Base-by-base conservation (phyloP, 2,797 vertebrate genomes). In the Manis javanica region DNA sequence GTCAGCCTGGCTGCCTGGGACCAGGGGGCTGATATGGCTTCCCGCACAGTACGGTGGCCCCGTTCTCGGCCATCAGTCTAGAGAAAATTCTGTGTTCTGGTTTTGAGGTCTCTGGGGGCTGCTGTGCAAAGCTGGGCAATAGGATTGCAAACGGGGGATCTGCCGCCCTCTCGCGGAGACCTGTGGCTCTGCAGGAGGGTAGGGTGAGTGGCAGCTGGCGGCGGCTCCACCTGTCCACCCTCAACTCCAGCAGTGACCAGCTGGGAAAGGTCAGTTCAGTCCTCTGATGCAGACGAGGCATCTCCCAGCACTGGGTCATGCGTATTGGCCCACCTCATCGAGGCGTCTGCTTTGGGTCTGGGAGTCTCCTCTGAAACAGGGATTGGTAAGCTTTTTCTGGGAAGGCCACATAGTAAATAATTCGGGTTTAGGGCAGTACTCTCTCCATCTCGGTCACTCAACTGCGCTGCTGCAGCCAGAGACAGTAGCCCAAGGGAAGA, bases 111-210 rank as follows among this genome's bases (percentile, higher is more conserved):
- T 15, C 18, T 7, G 5, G 18, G 31, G 57, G 23, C 81, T 12
- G 31, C 59, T 26, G 71, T 68, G 37, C 39, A 14, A 34, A 75
- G 29, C 59, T 16, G 26, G 57, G 23, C 5, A 7, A 57, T 84
- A 24, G 53, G 26, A 37, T 26, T 7, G 64, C 78, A 34, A 49
- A 39, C 39, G 2, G 39, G 42, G 14, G 51, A 77, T 82, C 37
- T 74, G 37, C 79, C 55, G 46, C 95, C 97, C 96, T 95, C 96
- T 74, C 69, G 91, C 95, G 97, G 95, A 37, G 61, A 61, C 49
- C 57, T 39, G 61, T 1, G 23, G 69, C 49, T 81, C 83, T 93
- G 89, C 95, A 93, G 82, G 39, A 64, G 34, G 82, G 53, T 16
- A 19, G 26, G 1, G 39, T 7, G n/a, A 31, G n/a, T 26, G 14